Percentiles rank a stretch among this genome's conserved stretches.
Evolutionary conservation across 2,797 vertebrate genomes (phyloP).

Genomic region (Sparidentex hasta): DNA sequence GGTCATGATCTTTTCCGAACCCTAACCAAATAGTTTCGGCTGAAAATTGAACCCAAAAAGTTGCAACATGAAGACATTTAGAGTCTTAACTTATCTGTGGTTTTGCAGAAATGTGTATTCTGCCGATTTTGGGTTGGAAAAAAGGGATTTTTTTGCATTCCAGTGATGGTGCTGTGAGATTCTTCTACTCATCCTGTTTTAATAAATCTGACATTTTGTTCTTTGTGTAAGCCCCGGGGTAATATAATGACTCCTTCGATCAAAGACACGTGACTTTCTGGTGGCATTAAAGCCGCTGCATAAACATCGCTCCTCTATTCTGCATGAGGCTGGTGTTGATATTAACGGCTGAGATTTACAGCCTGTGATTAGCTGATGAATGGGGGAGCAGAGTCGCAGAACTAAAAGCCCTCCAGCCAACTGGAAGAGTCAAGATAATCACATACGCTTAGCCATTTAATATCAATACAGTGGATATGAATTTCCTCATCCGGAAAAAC

Average conservation of each 20-base stretch:
- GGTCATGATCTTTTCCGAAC: no score
- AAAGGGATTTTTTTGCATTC: neutral
- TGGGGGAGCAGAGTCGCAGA: constrained; percentile 60
- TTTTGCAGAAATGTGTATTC: no score
- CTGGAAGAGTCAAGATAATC: constrained; percentile 76
- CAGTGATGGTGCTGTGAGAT: neutral
- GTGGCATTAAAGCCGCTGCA: constrained; percentile 28
- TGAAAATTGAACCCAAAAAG: no score
- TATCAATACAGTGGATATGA: constrained; percentile 71
- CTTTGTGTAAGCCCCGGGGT: constrained; percentile 10
- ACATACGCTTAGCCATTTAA: constrained; percentile 67
- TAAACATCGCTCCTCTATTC: constrained; percentile 45
- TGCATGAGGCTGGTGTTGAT: constrained; percentile 46
- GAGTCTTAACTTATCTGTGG: no score
- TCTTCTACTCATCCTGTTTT: neutral
- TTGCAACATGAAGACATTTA: no score
- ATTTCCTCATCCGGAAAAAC: constrained; percentile 72
- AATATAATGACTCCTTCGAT: constrained; percentile 37
- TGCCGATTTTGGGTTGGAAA: no score
- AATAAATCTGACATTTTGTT: constrained; percentile 28
- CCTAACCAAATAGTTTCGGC: no score
- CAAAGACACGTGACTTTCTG: constrained; percentile 15
- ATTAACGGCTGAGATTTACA: constrained; percentile 58
- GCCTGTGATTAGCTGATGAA: constrained; percentile 78
- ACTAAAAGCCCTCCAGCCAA: constrained; percentile 74